Percentiles rank a stretch among this genome's conserved stretches.
phyloP scores from a whole-genome alignment of 1,140 invertebrate species.

The Dryas iulia region DNA sequence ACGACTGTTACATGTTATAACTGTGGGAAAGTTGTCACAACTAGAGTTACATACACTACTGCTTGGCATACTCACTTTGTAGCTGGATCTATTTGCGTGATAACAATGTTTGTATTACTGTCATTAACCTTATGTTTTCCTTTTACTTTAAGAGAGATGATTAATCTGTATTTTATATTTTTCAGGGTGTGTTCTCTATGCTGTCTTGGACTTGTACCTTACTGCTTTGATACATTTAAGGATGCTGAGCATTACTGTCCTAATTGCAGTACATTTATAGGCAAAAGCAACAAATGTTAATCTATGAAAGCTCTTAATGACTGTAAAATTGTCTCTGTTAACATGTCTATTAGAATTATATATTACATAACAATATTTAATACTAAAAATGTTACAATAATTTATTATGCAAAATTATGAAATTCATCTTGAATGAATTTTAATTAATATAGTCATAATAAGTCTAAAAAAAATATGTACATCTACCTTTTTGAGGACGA shows the following conservation, averaged over 20 bases:
- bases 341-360: neutral
- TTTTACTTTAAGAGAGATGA: neutral
- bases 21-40: slow-evolving; percentile 69
- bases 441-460: neutral
- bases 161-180: slow-evolving; percentile 20
- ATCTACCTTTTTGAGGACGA: neutral
- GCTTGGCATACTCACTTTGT: slow-evolving; percentile 73
- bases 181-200: slow-evolving; percentile 70
- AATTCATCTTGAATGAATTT: neutral
- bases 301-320: neutral
- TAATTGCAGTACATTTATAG: slow-evolving; percentile 71
- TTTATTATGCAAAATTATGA: neutral
- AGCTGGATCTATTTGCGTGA: slow-evolving; percentile 68
- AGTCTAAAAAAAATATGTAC: too few relatives aligned
- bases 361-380: neutral
- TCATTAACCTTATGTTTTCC: neutral
- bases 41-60: slow-evolving; percentile 68
- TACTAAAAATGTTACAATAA: neutral
- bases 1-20: slow-evolving; percentile 69
- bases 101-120: slow-evolving; percentile 67
- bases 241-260: slow-evolving; percentile 75
- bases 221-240: slow-evolving; percentile 74
- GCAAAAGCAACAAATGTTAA: slow-evolving; percentile 68
- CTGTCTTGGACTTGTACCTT: slow-evolving; percentile 69
- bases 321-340: neutral